Evolutionary conservation across 2,797 vertebrate species (phyloP).

Genomic region (Malacoraja senta): DNA sequence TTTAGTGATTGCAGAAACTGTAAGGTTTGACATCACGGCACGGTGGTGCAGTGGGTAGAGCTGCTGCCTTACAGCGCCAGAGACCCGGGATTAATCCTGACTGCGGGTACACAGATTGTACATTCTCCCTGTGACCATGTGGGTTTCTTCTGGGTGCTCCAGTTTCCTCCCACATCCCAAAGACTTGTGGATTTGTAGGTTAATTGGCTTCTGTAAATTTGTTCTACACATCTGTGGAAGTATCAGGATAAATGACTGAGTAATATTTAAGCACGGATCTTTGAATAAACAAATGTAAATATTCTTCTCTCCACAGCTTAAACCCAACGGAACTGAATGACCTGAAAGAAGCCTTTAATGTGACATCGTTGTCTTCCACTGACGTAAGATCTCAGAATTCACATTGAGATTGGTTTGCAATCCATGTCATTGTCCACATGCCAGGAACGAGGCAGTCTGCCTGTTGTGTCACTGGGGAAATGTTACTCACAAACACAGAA

Average conservation of each 20-base stretch:
- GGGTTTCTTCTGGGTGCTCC: no score
- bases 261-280: background rate
- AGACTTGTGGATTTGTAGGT: no score
- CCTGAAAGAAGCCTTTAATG: constrained; percentile 64
- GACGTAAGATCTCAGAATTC: background rate
- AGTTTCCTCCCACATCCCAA: no score
- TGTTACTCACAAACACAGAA: background rate
- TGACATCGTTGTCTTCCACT: constrained; percentile 38
- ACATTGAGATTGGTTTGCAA: background rate
- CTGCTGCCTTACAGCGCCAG: no score
- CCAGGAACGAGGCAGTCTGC: background rate
- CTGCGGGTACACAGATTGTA: no score
- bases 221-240: background rate
- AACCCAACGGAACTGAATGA: constrained; percentile 57
- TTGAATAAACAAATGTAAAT: background rate
- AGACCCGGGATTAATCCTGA: no score
- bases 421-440: background rate
- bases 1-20: no score
- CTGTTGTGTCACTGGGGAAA: background rate
- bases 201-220: background rate
- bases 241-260: background rate
- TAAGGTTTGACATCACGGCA: no score
- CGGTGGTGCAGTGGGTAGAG: background rate
- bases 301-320: constrained; percentile 49
- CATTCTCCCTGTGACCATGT: no score